Evolutionary conservation across 2,797 vertebrate species (phyloP).

Genomic region (Clangula hyemalis): DNA sequence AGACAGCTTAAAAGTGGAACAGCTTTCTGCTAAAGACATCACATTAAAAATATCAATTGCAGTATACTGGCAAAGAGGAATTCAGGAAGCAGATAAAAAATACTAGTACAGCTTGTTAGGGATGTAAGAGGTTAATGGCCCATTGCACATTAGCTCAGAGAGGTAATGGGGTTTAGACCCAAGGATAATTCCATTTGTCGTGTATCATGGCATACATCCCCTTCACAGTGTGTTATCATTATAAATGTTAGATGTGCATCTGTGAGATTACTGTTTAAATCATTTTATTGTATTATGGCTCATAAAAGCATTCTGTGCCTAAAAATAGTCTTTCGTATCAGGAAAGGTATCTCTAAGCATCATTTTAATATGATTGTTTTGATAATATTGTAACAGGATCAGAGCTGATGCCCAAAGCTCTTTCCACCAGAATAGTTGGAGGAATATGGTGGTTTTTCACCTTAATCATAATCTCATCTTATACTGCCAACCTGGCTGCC

Average conservation of each 20-base stretch:
- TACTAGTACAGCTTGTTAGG: background rate
- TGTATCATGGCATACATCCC: conserved; percentile 47
- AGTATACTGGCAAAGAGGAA: background rate
- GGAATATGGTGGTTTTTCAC: conserved; percentile 99
- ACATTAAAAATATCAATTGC: background rate
- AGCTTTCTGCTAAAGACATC: background rate
- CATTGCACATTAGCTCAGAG: conserved; percentile 18
- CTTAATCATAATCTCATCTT: conserved; percentile 98
- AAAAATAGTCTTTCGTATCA: background rate
- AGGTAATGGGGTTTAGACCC: conserved; percentile 21
- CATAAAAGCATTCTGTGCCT: conserved; percentile 48
- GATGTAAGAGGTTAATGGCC: background rate
- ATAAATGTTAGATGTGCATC: conserved; percentile 53
- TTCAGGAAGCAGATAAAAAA: background rate
- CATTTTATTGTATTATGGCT: conserved; percentile 44
- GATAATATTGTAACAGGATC: conserved; percentile 86
- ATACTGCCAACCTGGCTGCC: conserved; percentile 97
- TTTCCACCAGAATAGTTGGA: conserved; percentile 97
- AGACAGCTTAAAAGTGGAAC: background rate
- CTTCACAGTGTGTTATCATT: conserved; percentile 56
- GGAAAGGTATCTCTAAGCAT: background rate
- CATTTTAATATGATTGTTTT: conserved; percentile 68
- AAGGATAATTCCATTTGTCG: conserved; percentile 59
- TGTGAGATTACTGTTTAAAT: conserved; percentile 48
- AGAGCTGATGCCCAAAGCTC: conserved; percentile 97